These are phyloP conservation scores for Manis crassicaudata DNA, from an alignment of 2,797 vertebrate genomes.

Conservation along the genomic window DNA sequence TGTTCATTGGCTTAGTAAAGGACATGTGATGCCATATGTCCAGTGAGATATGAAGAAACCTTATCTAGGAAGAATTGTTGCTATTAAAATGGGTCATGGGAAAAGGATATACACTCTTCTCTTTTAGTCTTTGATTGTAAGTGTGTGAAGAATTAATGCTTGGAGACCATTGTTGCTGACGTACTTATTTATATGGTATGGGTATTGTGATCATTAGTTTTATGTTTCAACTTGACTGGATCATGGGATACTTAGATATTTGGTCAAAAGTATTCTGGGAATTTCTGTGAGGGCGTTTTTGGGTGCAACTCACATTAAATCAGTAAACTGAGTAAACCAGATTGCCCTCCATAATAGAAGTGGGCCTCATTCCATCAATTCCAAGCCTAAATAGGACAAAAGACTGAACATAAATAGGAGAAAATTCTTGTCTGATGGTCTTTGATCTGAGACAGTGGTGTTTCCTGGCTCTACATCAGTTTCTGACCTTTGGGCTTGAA, in stretches of 20 bases:
- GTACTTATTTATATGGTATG: neutral
- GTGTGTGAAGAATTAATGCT: neutral
- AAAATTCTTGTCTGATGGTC: neutral
- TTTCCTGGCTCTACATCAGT: neutral
- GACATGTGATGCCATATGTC: too few species aligned
- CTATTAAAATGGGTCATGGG: neutral
- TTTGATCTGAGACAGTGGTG: neutral
- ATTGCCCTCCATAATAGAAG: neutral
- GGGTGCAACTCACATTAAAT: neutral
- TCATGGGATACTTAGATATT: neutral
- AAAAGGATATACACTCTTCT: neutral
- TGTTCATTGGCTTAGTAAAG: neutral
- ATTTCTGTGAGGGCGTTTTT: neutral
- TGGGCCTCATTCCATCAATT: neutral
- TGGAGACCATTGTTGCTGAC: neutral
- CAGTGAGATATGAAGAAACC: neutral
- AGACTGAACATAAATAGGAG: neutral
- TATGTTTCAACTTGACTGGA: neutral
- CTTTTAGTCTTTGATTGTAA: neutral
- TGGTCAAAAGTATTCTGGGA: neutral
- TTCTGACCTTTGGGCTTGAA: neutral
- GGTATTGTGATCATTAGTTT: neutral
- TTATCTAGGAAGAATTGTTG: neutral
- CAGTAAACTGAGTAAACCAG: neutral
- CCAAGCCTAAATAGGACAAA: neutral